These are phyloP conservation scores for Xiphias gladius DNA, from an alignment of 2,113 vertebrate species.

Conservation along the genomic window DNA sequence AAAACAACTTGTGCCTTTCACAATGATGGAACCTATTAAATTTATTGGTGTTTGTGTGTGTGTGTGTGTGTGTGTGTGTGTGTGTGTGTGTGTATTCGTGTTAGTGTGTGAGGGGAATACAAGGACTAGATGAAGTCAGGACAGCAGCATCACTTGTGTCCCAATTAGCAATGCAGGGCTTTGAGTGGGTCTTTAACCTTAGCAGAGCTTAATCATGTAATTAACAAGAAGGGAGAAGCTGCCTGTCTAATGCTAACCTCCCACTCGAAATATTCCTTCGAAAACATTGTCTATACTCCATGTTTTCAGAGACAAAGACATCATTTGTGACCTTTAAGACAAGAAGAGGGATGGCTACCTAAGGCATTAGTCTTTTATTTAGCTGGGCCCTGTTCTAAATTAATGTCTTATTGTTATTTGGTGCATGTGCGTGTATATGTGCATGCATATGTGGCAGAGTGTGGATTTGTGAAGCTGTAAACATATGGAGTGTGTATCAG, in stretches of 20 bases:
- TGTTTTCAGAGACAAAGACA: conserved; percentile 63
- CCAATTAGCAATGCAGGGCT: conserved; percentile 71
- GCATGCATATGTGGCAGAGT: not conserved
- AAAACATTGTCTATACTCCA: conserved; percentile 54
- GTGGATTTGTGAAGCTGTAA: conserved; percentile 8
- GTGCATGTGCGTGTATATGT: not conserved
- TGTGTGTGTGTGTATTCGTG: conserved; percentile 29
- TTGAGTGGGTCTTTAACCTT: conserved; percentile 75
- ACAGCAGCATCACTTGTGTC: conserved; percentile 57
- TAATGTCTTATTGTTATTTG: conserved; percentile 52
- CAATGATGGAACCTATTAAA: conserved; percentile 59
- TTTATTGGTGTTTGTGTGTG: conserved; percentile 19
- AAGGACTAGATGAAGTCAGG: conserved; percentile 40
- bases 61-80: conserved; percentile 30
- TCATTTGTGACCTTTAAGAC: conserved; percentile 74
- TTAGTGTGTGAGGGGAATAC: conserved; percentile 32
- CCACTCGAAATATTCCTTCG: conserved; percentile 38
- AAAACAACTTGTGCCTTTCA: conserved; percentile 37
- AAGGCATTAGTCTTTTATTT: conserved; percentile 63
- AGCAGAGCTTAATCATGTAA: conserved; percentile 74
- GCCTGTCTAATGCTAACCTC: conserved; percentile 38
- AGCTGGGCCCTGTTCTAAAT: conserved; percentile 40
- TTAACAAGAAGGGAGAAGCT: conserved; percentile 61
- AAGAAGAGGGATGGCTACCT: conserved; percentile 50
- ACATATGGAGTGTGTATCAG: conserved; percentile 9